phyloP scores from a whole-genome alignment of 2,888 invertebrate species.

The Siphonodentalium dalli region DNA sequence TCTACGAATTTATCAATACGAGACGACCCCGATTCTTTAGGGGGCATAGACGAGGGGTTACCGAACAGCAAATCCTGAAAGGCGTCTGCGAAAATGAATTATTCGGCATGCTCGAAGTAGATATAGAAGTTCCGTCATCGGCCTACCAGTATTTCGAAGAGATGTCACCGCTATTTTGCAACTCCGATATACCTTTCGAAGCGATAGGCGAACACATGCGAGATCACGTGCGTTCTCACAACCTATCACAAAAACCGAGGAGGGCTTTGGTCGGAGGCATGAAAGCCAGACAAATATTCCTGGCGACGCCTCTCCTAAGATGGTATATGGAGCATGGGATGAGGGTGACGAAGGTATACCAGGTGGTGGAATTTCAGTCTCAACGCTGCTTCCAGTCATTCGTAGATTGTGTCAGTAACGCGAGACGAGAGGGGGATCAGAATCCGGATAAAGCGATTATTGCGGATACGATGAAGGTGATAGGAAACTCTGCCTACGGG shows the following conservation, averaged over 20 bases:
- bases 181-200: constrained; percentile 19
- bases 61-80: constrained; percentile 8
- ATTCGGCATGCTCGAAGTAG: constrained; percentile 25
- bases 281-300: constrained; percentile 20
- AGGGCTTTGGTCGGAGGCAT: constrained; percentile 22
- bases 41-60: constrained; percentile 7
- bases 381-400: constrained; percentile 15
- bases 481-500: constrained; percentile 26
- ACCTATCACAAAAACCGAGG: constrained; percentile 12
- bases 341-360: constrained; percentile 21
- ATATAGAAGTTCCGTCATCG: constrained; percentile 17
- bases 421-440: constrained; percentile 20
- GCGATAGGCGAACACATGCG: constrained; percentile 27
- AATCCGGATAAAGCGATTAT: constrained; percentile 20
- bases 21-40: too few species aligned
- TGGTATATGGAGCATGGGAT: constrained; percentile 35
- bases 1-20: too few species aligned
- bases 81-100: constrained; percentile 10
- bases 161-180: constrained; percentile 29
- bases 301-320: constrained; percentile 25
- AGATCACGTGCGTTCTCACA: constrained; percentile 7
- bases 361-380: constrained; percentile 24
- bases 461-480: constrained; percentile 23
- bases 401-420: constrained; percentile 13
- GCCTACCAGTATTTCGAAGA: constrained; percentile 18